Evolutionary conservation across 1,140 invertebrate species (phyloP).

Genomic region (Aradophagus sp.): DNA sequence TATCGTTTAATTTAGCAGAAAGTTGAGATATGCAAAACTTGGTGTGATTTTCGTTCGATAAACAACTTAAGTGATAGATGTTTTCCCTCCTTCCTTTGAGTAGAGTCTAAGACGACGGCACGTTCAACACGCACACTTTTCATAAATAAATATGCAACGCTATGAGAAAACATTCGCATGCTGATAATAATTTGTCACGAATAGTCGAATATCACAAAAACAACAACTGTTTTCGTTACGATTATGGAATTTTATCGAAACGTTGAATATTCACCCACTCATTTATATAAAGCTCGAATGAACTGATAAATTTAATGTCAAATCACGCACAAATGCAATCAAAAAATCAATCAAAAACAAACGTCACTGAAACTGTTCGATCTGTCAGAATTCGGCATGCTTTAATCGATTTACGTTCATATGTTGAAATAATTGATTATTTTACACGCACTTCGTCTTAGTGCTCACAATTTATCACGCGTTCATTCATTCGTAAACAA

Average conservation of each 20-base stretch:
- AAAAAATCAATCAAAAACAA: neutral
- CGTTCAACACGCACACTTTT: constrained; percentile 18
- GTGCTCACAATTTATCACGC: constrained; percentile 8
- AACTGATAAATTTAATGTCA: constrained; percentile 10
- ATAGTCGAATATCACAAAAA: constrained; percentile 15
- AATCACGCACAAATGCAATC: neutral
- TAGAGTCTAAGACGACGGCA: constrained; percentile 12
- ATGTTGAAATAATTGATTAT: no score
- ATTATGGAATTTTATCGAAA: constrained; percentile 12
- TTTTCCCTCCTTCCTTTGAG: constrained; percentile 22
- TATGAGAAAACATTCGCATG: constrained; percentile 2
- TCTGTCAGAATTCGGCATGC: no score
- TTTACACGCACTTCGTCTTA: no score
- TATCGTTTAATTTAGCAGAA: constrained; percentile 29
- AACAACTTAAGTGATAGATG: constrained; percentile 40
- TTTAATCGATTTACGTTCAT: constrained; percentile 4
- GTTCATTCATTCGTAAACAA: constrained; percentile 4
- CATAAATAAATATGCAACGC: constrained; percentile 24
- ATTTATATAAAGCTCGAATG: neutral
- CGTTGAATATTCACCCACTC: constrained; percentile 9
- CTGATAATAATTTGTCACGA: constrained; percentile 25
- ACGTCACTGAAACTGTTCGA: no score
- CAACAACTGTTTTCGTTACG: constrained; percentile 1
- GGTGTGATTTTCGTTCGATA: constrained; percentile 36
- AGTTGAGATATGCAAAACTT: constrained; percentile 43